These are phyloP conservation scores for Planococcus citri DNA, from an alignment of 1,140 invertebrate genomes.

Conservation along the genomic window DNA sequence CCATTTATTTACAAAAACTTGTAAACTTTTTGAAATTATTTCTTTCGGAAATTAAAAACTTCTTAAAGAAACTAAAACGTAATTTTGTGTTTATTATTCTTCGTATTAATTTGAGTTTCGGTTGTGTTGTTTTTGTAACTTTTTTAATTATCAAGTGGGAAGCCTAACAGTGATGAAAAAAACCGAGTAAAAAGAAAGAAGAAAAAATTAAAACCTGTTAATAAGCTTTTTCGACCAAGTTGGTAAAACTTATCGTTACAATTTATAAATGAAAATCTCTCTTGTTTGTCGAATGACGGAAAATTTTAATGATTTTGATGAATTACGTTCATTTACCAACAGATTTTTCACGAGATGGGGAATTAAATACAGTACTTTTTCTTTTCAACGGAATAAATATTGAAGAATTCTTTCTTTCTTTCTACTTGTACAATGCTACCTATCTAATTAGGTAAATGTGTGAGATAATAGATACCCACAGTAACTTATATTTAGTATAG, in stretches of 20 bases:
- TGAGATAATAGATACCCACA: no score
- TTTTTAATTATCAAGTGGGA: neutral
- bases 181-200: no score
- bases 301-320: neutral
- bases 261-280: neutral
- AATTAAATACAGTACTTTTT: no score
- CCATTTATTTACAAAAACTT: constrained; percentile 8
- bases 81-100: constrained; percentile 4
- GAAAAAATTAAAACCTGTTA: neutral
- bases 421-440: no score
- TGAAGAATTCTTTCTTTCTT: no score
- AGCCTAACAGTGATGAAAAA: neutral
- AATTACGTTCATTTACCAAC: neutral
- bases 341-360: no score
- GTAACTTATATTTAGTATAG: no score
- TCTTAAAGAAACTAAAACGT: neutral
- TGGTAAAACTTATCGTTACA: neutral
- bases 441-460: no score
- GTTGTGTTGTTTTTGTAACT: constrained; percentile 1
- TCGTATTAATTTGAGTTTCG: neutral
- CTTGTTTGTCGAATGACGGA: neutral
- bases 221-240: neutral
- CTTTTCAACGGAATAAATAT: no score
- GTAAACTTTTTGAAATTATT: neutral
- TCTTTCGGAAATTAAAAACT: neutral